Conservation (phyloP, 2,113 vertebrate genomes). For the Glaucidium brasilianum region DNA sequence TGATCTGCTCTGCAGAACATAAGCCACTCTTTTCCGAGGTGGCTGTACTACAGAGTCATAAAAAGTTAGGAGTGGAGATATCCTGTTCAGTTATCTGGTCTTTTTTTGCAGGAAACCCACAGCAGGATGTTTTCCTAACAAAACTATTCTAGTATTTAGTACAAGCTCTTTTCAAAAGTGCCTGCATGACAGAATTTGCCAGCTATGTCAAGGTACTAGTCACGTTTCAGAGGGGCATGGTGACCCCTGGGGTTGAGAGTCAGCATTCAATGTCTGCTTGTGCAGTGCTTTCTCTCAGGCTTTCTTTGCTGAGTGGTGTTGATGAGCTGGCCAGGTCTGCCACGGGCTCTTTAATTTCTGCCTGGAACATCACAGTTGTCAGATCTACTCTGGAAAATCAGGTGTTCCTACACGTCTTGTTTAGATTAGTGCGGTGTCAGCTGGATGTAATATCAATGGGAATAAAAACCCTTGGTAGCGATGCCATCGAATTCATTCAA, state of each 20-base stretch:
- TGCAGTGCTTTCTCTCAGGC: background rate
- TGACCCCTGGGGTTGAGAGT: background rate
- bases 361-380: background rate
- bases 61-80: constrained; percentile 38
- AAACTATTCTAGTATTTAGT: constrained; percentile 14
- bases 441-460: background rate
- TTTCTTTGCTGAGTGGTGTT: background rate
- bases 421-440: background rate
- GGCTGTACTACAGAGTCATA: background rate
- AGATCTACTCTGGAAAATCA: background rate
- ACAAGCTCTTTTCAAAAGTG: constrained; percentile 31
- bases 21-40: background rate
- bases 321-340: background rate
- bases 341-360: background rate
- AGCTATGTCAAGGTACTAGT: constrained; percentile 14
- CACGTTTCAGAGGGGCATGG: background rate
- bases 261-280: background rate
- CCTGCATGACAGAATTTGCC: constrained; percentile 22
- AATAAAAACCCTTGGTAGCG: background rate
- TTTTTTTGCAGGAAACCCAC: constrained; percentile 6
- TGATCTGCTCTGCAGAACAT: background rate
- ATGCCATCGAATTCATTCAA: background rate
- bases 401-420: background rate
- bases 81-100: constrained; percentile 27
- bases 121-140: constrained; percentile 63